A percentile compares a stretch with the other conserved stretches of the same genome.
These are phyloP conservation scores for Spea hammondii DNA, from an alignment of 2,797 vertebrate species.

Conservation along the genomic window DNA sequence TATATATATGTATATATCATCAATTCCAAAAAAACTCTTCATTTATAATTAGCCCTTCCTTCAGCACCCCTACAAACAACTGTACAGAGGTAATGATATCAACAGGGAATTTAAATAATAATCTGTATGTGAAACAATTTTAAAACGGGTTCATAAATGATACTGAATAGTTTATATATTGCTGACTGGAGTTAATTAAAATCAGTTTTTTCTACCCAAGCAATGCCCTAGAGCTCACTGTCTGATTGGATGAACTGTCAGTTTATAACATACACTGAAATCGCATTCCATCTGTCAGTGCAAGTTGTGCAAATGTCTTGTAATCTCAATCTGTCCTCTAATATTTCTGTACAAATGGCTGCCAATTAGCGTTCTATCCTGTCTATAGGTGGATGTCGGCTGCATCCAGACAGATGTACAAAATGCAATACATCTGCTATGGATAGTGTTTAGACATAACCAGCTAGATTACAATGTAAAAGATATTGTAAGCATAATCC, in stretches of 20 bases:
- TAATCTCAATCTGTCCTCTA: slow-evolving; percentile 32
- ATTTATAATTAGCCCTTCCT: neutral
- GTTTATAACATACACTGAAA: slow-evolving; percentile 33
- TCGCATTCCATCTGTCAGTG: slow-evolving; percentile 34
- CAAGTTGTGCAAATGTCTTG: slow-evolving; percentile 38
- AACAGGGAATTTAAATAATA: neutral
- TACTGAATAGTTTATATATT: neutral
- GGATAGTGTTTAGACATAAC: neutral
- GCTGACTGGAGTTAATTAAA: slow-evolving; percentile 16
- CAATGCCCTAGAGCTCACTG: slow-evolving; percentile 28
- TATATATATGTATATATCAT: neutral
- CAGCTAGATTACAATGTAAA: no score
- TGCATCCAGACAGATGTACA: neutral
- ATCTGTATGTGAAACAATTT: neutral
- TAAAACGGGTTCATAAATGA: neutral
- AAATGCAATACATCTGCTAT: slow-evolving; percentile 15
- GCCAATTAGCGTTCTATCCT: slow-evolving; percentile 27
- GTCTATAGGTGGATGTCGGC: slow-evolving; percentile 11
- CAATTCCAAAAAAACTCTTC: neutral
- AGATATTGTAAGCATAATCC: no score
- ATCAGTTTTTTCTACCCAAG: neutral
- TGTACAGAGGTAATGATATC: neutral
- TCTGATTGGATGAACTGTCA: slow-evolving; percentile 31
- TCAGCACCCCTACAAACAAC: neutral
- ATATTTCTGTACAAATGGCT: slow-evolving; percentile 27